Evolutionary conservation across 2,888 invertebrate genomes (phyloP), one percentile per base, ranked within the genome.

Genomic region (Didymodactylos carnosus): DNA sequence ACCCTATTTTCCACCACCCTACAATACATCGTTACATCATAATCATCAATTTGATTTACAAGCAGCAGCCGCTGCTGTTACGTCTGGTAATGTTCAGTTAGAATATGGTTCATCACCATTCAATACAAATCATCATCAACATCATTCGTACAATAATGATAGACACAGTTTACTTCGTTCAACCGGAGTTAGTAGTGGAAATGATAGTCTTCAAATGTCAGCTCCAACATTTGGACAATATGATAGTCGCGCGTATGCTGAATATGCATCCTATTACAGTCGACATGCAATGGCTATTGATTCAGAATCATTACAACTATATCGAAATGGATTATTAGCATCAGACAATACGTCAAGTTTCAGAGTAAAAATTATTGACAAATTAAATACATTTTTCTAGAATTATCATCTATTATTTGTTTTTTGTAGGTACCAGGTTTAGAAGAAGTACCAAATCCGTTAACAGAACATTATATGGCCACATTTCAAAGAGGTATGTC

Each of bases 251-350:
- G 74, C 74, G 23, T 74, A 74, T 39, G 29, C 73, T 8, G 74
- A 74, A 39, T 74, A 74, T 51, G 70, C 70, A 19, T 73, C 73
- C 23, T 74, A 74, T 62, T 74, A 74, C 40, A 41, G 43, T 8
- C n/a, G 71, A 16, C 53, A 71, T 41, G 69, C 62, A n/a, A 73
- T 70, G 35, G 41, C 39, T 23, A 39, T 51, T 23, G 71, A 71
- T 62, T 27, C 40, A 3, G 70, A 70, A 46, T 70, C 70, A 8
- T 43, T 70, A 70, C 41, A 70, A 43, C 40, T 74, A 23, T 74
- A 74, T 46, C 19, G 74, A 13, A 74, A 40, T 69, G 71, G 71
- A 19, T 62, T 74, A 19, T 74, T 74, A 27, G 39, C 49, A n/a
- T 29, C 70, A 19, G 73, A 69, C n/a, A 39, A 29, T 69, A 29